Base-by-base conservation (phyloP, 2,888 invertebrate genomes). In the Brachylomia viminalis region DNA sequence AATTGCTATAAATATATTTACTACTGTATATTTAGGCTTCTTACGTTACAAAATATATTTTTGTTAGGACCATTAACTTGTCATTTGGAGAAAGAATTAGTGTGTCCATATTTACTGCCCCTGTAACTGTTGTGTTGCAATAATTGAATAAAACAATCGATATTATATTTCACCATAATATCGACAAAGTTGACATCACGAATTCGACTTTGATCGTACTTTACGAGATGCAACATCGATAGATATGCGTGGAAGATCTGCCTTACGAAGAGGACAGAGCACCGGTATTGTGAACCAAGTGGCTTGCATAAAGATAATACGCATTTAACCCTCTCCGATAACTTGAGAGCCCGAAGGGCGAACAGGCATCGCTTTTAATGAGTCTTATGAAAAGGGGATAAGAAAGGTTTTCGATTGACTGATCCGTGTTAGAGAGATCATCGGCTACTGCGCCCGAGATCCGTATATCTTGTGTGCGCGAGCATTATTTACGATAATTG, bases 401-500 rank as follows among this genome's bases (percentile, higher is more conserved):
- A 93, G 92, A 89, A 84, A 85, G 86, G 86, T 90, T 92, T 90
- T 94, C 78, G 87, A 77, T 86, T 88, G 91, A 71, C 79, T 82
- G 82, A 82, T 80, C 81, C 76, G 80, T 86, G 90, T 91, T 91
- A 89, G 91, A 93, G 92, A 90, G 95, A 92, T 94, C 95, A 92
- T 92, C 91, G 94, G 95, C 96, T 96, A 95, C 96, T 88, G 95
- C 94, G 89, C 84, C 92, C 90, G 92, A 92, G 94, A 93, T 93
- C 93, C 95, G 96, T 96, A 96, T 96, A 96, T 96, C 96, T 96
- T 96, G 94, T 95, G 95, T 96, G 96, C 88, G 95, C 95, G 95
- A 96, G 96, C 96, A 96, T 96, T 96, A 96, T 96, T 96, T 96
- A 96, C 96, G 96, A 96, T 96, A 96, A 96, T 96, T 96, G 96